Base-by-base conservation (phyloP, 2,113 vertebrate species). In the Hipposideros armiger region DNA sequence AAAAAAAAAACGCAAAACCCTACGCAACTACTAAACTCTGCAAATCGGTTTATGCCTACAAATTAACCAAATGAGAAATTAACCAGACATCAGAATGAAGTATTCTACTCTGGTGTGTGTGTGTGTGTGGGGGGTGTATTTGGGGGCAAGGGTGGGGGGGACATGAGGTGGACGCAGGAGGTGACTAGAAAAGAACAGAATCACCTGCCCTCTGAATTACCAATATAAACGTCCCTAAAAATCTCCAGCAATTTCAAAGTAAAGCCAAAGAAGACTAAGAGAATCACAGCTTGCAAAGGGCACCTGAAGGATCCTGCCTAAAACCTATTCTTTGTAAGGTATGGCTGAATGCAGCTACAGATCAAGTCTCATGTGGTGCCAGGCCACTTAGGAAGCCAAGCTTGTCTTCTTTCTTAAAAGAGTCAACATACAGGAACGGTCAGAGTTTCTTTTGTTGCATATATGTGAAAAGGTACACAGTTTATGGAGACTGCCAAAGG, bases 401-500 rank as follows among this genome's bases (percentile, higher is more conserved):
- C 58, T 52, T 36, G 16, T 81, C 56, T 92, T 94, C 88, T 93
- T 86, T 81, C 64, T 85, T 70, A 89, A 88, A 14, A 96, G 16
- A 47, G 50, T 30, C 36, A 88, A 69, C 4, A 62, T 11, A 47
- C 8, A 30, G 52, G 24, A 64, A 84, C 94, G 66, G 14, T 50
- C 77, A 52, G 47, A 62, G 52, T 91, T 50, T 80, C 50, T 40
- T 96, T 32, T 69, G 50, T n/a, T 40, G 32, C 77, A 62, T 72
- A 36, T 0, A 19, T 30, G 13, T n/a, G 10, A 32, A 84, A 56
- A 81, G 58, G 42, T 56, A 24, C 11, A 73, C 1, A 72, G 19
- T 70, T 81, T 9, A 52, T 2, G 14, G 36, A 76, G n/a, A 58
- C 20, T 8, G n/a, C 17, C 70, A 36, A 67, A 74, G 17, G 20